phyloP scores from a whole-genome alignment of 2,888 invertebrate genomes.

The Drosophila buzzatii region DNA sequence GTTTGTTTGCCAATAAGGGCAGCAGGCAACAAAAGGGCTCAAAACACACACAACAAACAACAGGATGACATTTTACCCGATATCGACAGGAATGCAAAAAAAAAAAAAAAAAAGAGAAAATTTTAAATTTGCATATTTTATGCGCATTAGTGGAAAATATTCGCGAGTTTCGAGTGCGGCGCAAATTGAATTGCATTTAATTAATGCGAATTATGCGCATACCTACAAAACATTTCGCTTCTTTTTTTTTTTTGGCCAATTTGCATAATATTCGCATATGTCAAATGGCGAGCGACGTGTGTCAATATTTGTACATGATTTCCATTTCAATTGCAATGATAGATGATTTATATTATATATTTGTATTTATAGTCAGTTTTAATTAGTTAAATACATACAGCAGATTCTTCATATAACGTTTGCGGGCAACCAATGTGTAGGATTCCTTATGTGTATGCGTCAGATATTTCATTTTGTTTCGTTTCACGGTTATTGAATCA shows the following conservation, averaged over 20 bases:
- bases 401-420: constrained; percentile 85
- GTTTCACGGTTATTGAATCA: constrained; percentile 5
- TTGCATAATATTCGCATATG: constrained; percentile 72
- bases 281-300: constrained; percentile 37
- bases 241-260: constrained; percentile 29
- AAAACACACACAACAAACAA: constrained; percentile 21
- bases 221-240: constrained; percentile 46
- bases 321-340: constrained; percentile 14
- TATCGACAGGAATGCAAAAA: constrained; percentile 19
- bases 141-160: constrained; percentile 38
- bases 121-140: constrained; percentile 67
- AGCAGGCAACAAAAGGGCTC: constrained; percentile 21
- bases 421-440: constrained; percentile 85
- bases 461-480: constrained; percentile 82
- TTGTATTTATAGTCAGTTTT: background rate
- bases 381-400: constrained; percentile 81
- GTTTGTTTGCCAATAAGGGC: constrained; percentile 34
- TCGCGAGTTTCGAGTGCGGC: constrained; percentile 50
- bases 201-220: constrained; percentile 48
- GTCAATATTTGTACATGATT: constrained; percentile 64
- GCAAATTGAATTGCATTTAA: constrained; percentile 57
- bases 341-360: background rate
- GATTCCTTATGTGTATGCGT: constrained; percentile 83
- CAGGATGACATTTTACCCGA: constrained; percentile 36
- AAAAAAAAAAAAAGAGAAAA: too few species aligned